Conservation (phyloP, 23 tunicate genomes). For the Aplidium turbinatum region DNA sequence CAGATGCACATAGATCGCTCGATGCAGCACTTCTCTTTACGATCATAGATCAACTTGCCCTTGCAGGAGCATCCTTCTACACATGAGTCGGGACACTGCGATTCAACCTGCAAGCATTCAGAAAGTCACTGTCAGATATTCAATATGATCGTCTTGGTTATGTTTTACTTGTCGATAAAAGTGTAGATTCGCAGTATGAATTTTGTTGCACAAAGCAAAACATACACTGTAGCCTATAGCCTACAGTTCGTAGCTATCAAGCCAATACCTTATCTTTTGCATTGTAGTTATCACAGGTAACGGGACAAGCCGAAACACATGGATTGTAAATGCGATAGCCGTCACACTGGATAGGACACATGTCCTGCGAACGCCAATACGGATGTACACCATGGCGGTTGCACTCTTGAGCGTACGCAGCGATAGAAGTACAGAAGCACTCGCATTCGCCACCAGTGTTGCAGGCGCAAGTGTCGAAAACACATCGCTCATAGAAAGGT, state of each 20-base stretch:
- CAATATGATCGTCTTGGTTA: too few species aligned
- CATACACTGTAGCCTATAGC: not conserved
- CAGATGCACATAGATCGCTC: conserved; percentile 81
- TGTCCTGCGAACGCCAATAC: conserved; percentile 93
- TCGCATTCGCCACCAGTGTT: conserved; percentile 96
- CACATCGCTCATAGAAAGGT: conserved; percentile 88
- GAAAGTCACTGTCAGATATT: too few species aligned
- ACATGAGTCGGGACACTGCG: conserved; percentile 88
- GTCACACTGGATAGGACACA: conserved; percentile 96
- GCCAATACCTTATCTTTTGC: conserved; percentile 48
- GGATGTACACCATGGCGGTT: conserved; percentile 86
- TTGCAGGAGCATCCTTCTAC: conserved; percentile 97
- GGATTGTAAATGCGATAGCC: conserved; percentile 92
- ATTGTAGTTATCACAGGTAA: conserved; percentile 91
- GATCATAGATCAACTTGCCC: conserved; percentile 77
- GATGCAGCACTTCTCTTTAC: conserved; percentile 84
- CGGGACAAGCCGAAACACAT: conserved; percentile 91
- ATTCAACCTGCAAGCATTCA: conserved; percentile 78
- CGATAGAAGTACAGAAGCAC: conserved; percentile 94
- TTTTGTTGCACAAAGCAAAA: not conserved
- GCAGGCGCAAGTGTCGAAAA: conserved; percentile 93
- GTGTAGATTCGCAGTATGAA: not conserved
- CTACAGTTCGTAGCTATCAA: not conserved
- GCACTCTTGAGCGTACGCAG: conserved; percentile 96
- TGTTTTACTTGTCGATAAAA: too few species aligned